Percentiles rank a stretch among this genome's conserved stretches.
phyloP scores from a whole-genome alignment of 2,888 invertebrate species.

The Limnephilus auricula region DNA sequence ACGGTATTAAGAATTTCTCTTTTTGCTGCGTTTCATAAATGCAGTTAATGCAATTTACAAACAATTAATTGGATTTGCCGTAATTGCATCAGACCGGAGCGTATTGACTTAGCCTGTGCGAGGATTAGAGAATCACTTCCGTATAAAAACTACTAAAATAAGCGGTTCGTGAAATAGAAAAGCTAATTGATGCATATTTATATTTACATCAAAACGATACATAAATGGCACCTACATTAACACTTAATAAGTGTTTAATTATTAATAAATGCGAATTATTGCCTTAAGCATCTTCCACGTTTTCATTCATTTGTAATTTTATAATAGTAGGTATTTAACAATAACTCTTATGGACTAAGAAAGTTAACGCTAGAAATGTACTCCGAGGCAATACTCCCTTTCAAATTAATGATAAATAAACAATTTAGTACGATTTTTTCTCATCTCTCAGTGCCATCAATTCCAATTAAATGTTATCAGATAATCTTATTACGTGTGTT shows the following conservation, averaged over 20 bases:
- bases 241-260: neutral
- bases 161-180: conserved; percentile 11
- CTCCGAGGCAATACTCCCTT: neutral
- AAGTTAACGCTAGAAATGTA: neutral
- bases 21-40: conserved; percentile 40
- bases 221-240: neutral
- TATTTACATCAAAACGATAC: too few species aligned
- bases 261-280: too few species aligned
- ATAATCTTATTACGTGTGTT: too few species aligned
- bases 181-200: neutral
- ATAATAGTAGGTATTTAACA: neutral
- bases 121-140: conserved; percentile 54
- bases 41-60: conserved; percentile 65
- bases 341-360: neutral
- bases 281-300: neutral
- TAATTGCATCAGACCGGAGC: conserved; percentile 51
- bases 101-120: conserved; percentile 13
- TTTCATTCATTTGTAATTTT: neutral
- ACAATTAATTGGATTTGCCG: conserved; percentile 64
- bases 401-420: neutral
- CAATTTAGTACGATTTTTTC: neutral
- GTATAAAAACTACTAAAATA: conserved; percentile 25
- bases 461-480: too few species aligned
- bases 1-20: conserved; percentile 32
- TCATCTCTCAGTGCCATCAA: too few species aligned